Evolutionary conservation across 2,797 vertebrate species (phyloP), one percentile per base, ranked within the genome.

Genomic region (Neostethus bicornis): DNA sequence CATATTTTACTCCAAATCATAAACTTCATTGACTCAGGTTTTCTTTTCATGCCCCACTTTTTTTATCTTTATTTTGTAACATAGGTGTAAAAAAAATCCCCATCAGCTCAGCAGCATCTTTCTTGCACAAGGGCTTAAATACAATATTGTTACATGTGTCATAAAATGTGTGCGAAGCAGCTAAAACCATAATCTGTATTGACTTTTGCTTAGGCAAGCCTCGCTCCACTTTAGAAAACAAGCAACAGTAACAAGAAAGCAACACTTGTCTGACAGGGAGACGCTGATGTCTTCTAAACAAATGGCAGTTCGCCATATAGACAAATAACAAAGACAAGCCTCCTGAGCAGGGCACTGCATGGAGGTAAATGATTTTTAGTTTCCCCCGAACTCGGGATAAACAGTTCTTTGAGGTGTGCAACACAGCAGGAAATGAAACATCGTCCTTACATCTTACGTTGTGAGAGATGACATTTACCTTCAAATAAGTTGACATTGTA

Each of bases 151-250:
- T 43, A 66, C 35, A 57, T 39, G 32, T 54, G 65, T 70, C 42
- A 51, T 1, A 46, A 25, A 53, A 25, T 73, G 31, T 8, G 48
- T 34, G 50, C 34, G 28, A 50, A 61, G 61, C 49, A 71, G 65
- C 57, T 61, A 28, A 69, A 62, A 43, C 52, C 48, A 58, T 78
- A 75, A 83, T 84, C 69, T 32, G 68, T 73, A 62, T 60, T 39
- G 73, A 70, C 73, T 76, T 90, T 81, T 89, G 83, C 81, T 88
- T 77, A 73, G 79, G 72, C 83, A 87, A 76, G 66, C 79, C 66
- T 63, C 51, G 55, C 51, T 77, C 43, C 67, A 85, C 76, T 79
- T 82, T 74, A 62, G 70, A 83, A 79, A 84, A 85, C 78, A 84
- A 89, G 84, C 75, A 83, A 73, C 53, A 75, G 66, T 53, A 80